A percentile compares a stretch with the other conserved stretches of the same genome.
Conservation (phyloP, 2,888 invertebrate genomes). For the Yponomeuta sedellus region DNA sequence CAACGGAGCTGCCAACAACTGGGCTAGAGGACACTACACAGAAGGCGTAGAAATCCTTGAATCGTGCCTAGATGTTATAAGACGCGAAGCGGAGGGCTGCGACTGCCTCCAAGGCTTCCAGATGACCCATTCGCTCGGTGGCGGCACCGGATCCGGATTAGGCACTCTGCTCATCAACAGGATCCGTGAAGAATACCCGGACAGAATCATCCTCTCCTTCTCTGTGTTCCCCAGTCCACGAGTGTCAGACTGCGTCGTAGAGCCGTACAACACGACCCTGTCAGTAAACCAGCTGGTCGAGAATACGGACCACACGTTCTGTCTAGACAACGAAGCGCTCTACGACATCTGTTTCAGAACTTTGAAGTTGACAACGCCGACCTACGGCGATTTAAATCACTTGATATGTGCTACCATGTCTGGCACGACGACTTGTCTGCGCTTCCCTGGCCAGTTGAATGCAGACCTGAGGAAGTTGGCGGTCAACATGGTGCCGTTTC, state of each 20-base stretch:
- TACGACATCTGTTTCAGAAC: constrained; percentile 79
- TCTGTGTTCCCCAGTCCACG: constrained; percentile 82
- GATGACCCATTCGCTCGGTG: constrained; percentile 83
- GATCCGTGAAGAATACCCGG: constrained; percentile 86
- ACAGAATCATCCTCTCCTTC: constrained; percentile 85
- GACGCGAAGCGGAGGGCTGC: constrained; percentile 79
- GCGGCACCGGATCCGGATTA: constrained; percentile 86
- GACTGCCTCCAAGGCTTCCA: constrained; percentile 85
- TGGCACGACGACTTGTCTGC: constrained; percentile 76
- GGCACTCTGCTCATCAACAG: constrained; percentile 83
- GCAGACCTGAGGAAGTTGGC: constrained; percentile 15
- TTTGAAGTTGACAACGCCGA: constrained; percentile 76
- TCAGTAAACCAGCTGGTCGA: constrained; percentile 76
- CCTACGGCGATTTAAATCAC: constrained; percentile 54
- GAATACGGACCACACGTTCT: constrained; percentile 72
- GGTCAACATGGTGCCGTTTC: constrained; percentile 74
- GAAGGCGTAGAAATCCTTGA: constrained; percentile 81
- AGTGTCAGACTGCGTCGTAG: constrained; percentile 79
- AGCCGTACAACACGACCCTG: constrained; percentile 79
- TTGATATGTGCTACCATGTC: constrained; percentile 81
- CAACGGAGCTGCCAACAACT: constrained; percentile 81
- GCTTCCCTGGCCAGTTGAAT: constrained; percentile 30
- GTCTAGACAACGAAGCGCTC: constrained; percentile 80
- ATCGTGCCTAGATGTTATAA: constrained; percentile 70
- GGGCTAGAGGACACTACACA: constrained; percentile 83